Evolutionary conservation across 2,797 vertebrate species (phyloP).

Genomic region (Enteromius paludinosus): DNA sequence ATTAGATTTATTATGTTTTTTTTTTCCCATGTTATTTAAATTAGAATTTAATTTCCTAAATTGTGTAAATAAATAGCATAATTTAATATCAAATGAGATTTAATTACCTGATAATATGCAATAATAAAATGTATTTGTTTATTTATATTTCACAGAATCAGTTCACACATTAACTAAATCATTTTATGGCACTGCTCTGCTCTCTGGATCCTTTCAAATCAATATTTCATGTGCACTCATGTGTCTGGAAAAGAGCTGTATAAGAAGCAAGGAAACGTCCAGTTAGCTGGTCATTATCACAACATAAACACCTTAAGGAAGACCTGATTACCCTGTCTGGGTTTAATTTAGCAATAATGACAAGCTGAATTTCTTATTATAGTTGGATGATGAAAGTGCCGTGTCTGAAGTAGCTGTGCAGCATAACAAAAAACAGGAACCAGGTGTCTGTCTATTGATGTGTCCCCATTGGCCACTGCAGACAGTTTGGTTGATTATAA

Average conservation of each 20-base stretch:
- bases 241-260: neutral
- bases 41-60: neutral
- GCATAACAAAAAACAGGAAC: neutral
- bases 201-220: neutral
- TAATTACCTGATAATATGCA: neutral
- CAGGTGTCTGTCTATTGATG: neutral
- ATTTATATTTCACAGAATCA: neutral
- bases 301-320: neutral
- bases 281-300: neutral
- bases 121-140: neutral
- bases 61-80: neutral
- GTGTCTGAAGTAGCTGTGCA: neutral
- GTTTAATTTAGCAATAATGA: neutral
- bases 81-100: neutral
- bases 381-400: neutral
- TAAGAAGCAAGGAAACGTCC: neutral
- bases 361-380: neutral
- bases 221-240: neutral
- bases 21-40: neutral
- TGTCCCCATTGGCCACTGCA: neutral
- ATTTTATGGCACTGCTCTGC: neutral
- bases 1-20: too few relatives aligned
- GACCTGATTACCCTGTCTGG: neutral
- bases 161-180: neutral
- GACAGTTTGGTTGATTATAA: slow-evolving; percentile 6